A percentile compares a stretch with the other conserved stretches of the same genome.
Conservation (phyloP, 2,113 vertebrate species). For the Bostrychus sinensis region DNA sequence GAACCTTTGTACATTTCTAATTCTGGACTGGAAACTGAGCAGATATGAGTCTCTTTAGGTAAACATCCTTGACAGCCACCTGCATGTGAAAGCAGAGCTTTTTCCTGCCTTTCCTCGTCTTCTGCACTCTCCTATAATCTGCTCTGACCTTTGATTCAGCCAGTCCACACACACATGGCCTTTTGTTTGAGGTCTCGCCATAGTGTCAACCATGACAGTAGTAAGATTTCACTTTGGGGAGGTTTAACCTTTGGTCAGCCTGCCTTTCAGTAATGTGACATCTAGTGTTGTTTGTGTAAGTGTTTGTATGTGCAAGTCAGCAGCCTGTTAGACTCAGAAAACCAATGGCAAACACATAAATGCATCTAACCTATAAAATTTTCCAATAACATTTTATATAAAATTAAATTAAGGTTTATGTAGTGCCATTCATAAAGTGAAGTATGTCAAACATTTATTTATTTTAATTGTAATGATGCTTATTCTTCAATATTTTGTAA, state of each 20-base stretch:
- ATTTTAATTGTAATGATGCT: too few species aligned
- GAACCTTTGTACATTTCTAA: slow-evolving; percentile 70
- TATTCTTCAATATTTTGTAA: too few species aligned
- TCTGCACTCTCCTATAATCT: slow-evolving; percentile 51
- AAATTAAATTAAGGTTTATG: too few species aligned
- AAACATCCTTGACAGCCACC: slow-evolving; percentile 74
- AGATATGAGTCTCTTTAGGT: slow-evolving; percentile 53
- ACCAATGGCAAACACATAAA: too few species aligned
- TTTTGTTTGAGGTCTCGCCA: slow-evolving; percentile 25
- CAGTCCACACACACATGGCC: slow-evolving; percentile 41
- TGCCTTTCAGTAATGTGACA: not conserved
- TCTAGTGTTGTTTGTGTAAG: not conserved
- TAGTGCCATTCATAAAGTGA: too few species aligned
- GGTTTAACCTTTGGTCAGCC: not conserved
- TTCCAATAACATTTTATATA: too few species aligned
- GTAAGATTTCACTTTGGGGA: not conserved
- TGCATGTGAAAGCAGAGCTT: slow-evolving; percentile 70
- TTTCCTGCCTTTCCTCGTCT: slow-evolving; percentile 31
- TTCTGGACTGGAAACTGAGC: slow-evolving; percentile 47
- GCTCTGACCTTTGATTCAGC: slow-evolving; percentile 57
- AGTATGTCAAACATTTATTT: too few species aligned
- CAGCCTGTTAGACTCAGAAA: too few species aligned
- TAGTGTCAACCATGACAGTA: not conserved
- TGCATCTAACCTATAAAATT: too few species aligned
- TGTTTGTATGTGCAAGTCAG: not conserved